Percentiles rank a stretch among this genome's conserved stretches.
Evolutionary conservation across 2,797 vertebrate species (phyloP).

Genomic region (Ptychadena robeensis): DNA sequence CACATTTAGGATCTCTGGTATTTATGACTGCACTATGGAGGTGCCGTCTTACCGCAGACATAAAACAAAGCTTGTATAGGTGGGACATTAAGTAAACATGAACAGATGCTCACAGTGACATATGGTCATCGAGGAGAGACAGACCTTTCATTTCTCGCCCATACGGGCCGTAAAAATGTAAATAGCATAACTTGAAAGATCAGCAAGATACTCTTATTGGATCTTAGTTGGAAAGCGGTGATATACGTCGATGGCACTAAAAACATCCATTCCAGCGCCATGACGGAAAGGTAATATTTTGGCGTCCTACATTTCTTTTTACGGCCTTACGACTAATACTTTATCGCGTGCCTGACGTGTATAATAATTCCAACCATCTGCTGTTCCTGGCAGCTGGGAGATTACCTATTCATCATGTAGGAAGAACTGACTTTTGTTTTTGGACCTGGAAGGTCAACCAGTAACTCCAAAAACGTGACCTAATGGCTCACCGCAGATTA

Average conservation of each 20-base stretch:
- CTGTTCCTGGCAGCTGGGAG: constrained; percentile 27
- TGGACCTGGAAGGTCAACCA: not conserved
- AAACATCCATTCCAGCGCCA: constrained; percentile 11
- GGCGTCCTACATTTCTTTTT: constrained; percentile 21
- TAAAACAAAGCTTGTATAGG: constrained; percentile 31
- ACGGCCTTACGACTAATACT: constrained; percentile 27
- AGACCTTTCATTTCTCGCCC: constrained; percentile 46
- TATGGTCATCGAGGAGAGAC: constrained; percentile 36
- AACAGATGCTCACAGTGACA: constrained; percentile 47
- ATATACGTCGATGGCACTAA: constrained; percentile 30
- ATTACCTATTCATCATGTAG: constrained; percentile 23
- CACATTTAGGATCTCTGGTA: not conserved
- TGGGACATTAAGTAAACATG: constrained; percentile 52
- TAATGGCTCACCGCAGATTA: too few relatives aligned
- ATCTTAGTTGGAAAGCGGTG: constrained; percentile 4
- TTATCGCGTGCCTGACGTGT: constrained; percentile 9
- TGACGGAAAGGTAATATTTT: constrained; percentile 35
- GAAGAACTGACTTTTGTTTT: not conserved
- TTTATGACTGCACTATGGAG: constrained; percentile 36
- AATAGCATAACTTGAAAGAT: constrained; percentile 46
- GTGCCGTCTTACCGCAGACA: constrained; percentile 12
- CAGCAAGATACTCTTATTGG: constrained; percentile 42
- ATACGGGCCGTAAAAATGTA: constrained; percentile 44
- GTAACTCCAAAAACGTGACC: not conserved
- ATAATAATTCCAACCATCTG: constrained; percentile 48